Evolutionary conservation across 2,797 vertebrate species (phyloP).

Genomic region (Carapus acus): DNA sequence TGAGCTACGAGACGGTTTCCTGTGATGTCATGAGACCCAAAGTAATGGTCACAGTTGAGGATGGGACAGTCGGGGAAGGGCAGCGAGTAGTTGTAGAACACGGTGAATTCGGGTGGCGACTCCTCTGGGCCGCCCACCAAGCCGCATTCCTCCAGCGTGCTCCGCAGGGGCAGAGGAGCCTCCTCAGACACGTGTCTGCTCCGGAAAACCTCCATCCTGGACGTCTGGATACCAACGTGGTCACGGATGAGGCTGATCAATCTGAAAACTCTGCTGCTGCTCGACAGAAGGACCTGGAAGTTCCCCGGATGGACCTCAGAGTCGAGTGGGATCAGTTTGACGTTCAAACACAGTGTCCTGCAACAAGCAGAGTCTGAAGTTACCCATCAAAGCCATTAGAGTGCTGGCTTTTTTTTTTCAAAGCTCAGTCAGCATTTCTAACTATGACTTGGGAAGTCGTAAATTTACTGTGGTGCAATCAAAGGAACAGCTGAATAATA

Average conservation of each 20-base stretch:
- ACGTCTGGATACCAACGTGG: constrained; percentile 29
- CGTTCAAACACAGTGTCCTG: constrained; percentile 30
- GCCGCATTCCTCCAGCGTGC: constrained; percentile 39
- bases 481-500: too few relatives aligned
- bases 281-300: constrained; percentile 30
- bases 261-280: constrained; percentile 28
- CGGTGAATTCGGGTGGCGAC: constrained; percentile 10
- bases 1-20: too few relatives aligned
- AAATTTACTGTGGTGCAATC: too few relatives aligned
- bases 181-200: constrained; percentile 20
- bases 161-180: constrained; percentile 12
- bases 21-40: constrained; percentile 10
- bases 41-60: constrained; percentile 49
- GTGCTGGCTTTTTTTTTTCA: too few relatives aligned
- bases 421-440: too few relatives aligned
- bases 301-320: constrained; percentile 19
- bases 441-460: too few relatives aligned
- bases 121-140: constrained; percentile 35
- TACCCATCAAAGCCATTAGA: neutral
- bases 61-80: constrained; percentile 37
- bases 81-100: constrained; percentile 48
- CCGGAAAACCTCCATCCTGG: constrained; percentile 32
- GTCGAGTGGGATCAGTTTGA: constrained; percentile 34
- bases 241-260: constrained; percentile 35
- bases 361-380: neutral